A percentile compares a stretch with the other conserved stretches of the same genome.
phyloP scores from a whole-genome alignment of 2,888 invertebrate genomes.

The Apamea epomidion region DNA sequence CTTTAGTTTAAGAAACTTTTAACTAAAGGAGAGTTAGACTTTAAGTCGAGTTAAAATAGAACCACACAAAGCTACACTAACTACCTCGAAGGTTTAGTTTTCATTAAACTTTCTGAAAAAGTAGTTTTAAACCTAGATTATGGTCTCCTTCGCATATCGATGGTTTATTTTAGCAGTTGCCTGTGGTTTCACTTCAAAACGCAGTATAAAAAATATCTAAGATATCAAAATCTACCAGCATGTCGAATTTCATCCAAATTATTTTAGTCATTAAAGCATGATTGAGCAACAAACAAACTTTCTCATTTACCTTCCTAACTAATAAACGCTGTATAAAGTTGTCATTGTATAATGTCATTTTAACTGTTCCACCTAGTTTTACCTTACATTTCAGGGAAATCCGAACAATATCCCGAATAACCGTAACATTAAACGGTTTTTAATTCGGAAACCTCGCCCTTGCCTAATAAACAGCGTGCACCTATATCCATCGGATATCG shows the following conservation, averaged over 20 bases:
- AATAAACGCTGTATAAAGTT: not conserved
- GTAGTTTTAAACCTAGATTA: not conserved
- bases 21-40: not conserved
- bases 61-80: not conserved
- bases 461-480: slow-evolving; percentile 56
- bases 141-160: not conserved
- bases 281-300: not conserved
- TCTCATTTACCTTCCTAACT: no score
- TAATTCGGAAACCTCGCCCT: slow-evolving; percentile 35
- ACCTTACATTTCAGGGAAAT: not conserved
- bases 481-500: slow-evolving; percentile 79
- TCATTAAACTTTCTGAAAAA: slow-evolving; percentile 7
- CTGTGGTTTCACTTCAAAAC: not conserved
- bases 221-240: not conserved
- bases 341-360: not conserved
- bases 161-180: not conserved
- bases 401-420: not conserved
- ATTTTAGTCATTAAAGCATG: not conserved
- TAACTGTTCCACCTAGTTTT: not conserved
- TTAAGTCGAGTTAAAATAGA: slow-evolving; percentile 8
- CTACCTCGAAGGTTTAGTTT: not conserved
- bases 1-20: not conserved
- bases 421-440: not conserved
- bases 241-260: not conserved
- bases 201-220: not conserved